Percentiles rank a stretch among this genome's conserved stretches.
phyloP scores from a whole-genome alignment of 2,888 invertebrate genomes.

The Stenurella melanura region DNA sequence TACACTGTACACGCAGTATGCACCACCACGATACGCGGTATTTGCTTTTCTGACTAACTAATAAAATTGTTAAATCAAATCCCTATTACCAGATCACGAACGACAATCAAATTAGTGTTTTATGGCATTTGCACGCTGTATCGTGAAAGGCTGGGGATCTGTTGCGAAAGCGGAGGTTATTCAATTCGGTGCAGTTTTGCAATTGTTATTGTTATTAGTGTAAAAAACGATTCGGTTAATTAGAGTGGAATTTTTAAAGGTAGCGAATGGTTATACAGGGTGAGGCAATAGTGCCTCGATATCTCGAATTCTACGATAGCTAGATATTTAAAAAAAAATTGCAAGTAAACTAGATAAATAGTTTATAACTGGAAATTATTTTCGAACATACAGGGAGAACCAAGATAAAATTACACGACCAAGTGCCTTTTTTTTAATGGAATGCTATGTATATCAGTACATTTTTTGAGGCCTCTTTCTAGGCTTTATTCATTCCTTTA shows the following conservation, averaged over 20 bases:
- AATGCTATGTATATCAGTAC: too few species aligned
- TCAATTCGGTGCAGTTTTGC: constrained; percentile 7
- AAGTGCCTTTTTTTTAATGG: too few species aligned
- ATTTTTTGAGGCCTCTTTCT: too few species aligned
- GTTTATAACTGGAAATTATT: too few species aligned
- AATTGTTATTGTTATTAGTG: background rate
- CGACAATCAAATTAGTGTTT: background rate
- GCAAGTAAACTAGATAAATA: too few species aligned
- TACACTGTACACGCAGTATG: background rate
- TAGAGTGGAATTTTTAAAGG: background rate
- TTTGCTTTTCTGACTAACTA: background rate
- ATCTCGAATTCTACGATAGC: too few species aligned
- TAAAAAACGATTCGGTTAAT: background rate
- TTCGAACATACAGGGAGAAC: too few species aligned
- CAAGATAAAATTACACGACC: too few species aligned
- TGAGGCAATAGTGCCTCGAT: too few species aligned
- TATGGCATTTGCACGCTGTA: background rate
- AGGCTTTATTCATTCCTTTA: too few species aligned
- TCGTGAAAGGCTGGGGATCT: background rate
- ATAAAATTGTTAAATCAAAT: background rate
- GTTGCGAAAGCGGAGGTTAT: background rate
- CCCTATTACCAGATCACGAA: background rate
- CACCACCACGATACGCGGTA: background rate
- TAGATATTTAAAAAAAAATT: too few species aligned
- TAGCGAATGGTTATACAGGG: background rate